Conservation (phyloP, 2,888 invertebrate species). For the Synergus umbraculus region DNA sequence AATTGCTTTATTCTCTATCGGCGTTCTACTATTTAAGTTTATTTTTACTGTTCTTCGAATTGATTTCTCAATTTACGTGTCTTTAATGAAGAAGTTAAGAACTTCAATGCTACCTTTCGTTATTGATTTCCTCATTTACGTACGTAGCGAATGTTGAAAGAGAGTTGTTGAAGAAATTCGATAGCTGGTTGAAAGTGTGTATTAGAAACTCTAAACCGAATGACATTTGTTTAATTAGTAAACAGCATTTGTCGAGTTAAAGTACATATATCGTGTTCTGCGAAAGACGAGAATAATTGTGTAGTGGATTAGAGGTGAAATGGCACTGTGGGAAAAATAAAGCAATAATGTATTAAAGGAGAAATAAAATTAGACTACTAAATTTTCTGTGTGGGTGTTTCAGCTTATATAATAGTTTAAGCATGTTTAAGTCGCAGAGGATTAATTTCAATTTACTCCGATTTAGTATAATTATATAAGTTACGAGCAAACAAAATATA, state of each 20-base stretch:
- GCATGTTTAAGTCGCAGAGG: neutral
- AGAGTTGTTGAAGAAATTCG: neutral
- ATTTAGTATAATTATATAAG: neutral
- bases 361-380: neutral
- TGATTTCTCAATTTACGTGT: neutral
- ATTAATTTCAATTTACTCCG: neutral
- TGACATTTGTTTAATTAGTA: neutral
- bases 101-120: neutral
- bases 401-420: neutral
- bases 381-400: neutral
- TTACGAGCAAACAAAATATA: no score
- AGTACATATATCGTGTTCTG: neutral
- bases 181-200: neutral
- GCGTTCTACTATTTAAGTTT: neutral
- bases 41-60: neutral
- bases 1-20: no score
- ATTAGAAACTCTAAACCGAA: neutral
- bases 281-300: neutral
- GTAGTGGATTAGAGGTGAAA: neutral
- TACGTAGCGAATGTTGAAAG: neutral
- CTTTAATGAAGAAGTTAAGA: neutral
- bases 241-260: neutral
- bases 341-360: neutral
- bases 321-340: neutral
- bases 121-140: neutral